Evolutionary conservation across 2,797 vertebrate genomes (phyloP).

Genomic region (Babyrousa celebensis): DNA sequence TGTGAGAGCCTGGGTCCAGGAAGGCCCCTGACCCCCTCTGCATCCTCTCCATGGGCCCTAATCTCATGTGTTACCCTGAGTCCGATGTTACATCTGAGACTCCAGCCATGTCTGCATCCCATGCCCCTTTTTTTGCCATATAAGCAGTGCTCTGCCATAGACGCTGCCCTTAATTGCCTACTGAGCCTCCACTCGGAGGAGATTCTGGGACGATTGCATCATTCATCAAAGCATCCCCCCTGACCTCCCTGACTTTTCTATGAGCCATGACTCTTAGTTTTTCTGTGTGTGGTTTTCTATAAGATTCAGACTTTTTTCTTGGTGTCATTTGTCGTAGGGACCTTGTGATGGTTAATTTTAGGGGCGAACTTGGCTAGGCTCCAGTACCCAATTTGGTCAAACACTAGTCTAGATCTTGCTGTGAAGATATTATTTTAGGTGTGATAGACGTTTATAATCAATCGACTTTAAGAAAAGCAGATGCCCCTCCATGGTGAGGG

Average conservation of each 20-base stretch:
- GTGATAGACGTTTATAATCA: not conserved
- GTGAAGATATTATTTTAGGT: not conserved
- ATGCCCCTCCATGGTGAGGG: not conserved
- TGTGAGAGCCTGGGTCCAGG: not conserved
- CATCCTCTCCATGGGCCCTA: not conserved
- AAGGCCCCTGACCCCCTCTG: not conserved
- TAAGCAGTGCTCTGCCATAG: not conserved
- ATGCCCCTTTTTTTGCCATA: not conserved
- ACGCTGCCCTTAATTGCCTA: not conserved
- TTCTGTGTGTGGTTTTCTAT: not conserved
- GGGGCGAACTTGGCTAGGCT: not conserved
- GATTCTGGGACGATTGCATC: not conserved
- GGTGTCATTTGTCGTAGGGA: not conserved
- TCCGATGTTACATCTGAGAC: not conserved
- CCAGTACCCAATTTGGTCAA: not conserved
- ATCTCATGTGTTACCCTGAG: not conserved
- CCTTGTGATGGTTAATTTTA: not conserved
- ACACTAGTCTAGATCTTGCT: not conserved
- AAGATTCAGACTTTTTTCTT: not conserved
- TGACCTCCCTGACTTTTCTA: not conserved
- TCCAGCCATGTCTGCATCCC: too few species aligned
- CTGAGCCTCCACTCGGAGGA: not conserved
- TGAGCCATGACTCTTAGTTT: not conserved
- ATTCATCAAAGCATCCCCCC: not conserved
- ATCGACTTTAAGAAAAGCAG: conserved; percentile 15